phyloP scores from a whole-genome alignment of 2,888 invertebrate genomes.

The Spatulosminthurus flaviceps region DNA sequence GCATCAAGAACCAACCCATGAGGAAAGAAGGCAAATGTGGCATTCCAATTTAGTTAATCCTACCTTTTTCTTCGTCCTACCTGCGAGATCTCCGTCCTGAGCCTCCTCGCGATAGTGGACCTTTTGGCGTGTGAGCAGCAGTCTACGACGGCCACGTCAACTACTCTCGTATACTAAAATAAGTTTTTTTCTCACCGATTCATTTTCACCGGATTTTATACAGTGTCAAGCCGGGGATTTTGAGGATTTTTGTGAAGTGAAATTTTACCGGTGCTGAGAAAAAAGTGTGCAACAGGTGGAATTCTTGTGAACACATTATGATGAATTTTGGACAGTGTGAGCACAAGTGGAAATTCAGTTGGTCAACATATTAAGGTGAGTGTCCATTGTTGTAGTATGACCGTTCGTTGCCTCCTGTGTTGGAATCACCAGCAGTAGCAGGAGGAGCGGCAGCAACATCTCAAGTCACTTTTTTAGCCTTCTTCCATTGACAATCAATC shows the following conservation, averaged over 20 bases:
- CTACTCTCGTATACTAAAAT: background rate
- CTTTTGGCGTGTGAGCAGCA: background rate
- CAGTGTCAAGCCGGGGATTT: slow-evolving; percentile 25
- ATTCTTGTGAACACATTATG: slow-evolving; percentile 8
- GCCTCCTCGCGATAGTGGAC: slow-evolving; percentile 11
- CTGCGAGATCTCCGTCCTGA: slow-evolving; percentile 18
- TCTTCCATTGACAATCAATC: too few relatives aligned
- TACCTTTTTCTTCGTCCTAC: slow-evolving; percentile 40
- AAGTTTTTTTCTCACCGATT: background rate
- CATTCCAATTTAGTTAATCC: slow-evolving; percentile 47
- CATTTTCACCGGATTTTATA: background rate
- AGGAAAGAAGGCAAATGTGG: slow-evolving; percentile 53
- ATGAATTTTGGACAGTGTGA: slow-evolving; percentile 40
- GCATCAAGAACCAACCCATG: slow-evolving; percentile 48
- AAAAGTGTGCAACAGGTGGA: background rate
- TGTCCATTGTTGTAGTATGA: slow-evolving; percentile 33
- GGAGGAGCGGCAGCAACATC: too few relatives aligned
- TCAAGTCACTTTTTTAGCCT: too few relatives aligned
- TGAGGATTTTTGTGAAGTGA: slow-evolving; percentile 38
- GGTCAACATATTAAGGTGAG: slow-evolving; percentile 47
- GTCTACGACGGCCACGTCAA: slow-evolving; percentile 25
- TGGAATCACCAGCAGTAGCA: too few relatives aligned
- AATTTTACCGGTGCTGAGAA: background rate
- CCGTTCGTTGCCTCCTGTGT: slow-evolving; percentile 49
- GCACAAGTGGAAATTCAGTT: slow-evolving; percentile 39